These are phyloP conservation scores for Eudemis profundana DNA, from an alignment of 2,888 invertebrate species.

Conservation along the genomic window DNA sequence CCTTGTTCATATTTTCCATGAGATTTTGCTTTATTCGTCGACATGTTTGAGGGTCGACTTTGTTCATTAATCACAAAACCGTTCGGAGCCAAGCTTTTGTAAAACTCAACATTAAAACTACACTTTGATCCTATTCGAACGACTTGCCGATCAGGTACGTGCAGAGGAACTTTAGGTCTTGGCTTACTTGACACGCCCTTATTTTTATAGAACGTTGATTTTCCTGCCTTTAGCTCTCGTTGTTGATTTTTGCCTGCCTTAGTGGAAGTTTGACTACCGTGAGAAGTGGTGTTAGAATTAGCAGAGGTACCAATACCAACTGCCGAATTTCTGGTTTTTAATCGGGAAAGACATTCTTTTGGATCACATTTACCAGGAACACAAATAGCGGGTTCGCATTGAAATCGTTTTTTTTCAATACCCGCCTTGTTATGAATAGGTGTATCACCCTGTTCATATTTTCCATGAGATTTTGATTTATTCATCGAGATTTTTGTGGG, in stretches of 20 bases:
- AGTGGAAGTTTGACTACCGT: conserved; percentile 3
- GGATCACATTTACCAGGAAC: conserved; percentile 14
- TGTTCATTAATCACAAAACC: neutral
- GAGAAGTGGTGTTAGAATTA: neutral
- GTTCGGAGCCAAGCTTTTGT: neutral
- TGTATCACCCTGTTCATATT: too few relatives aligned
- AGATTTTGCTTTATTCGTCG: neutral
- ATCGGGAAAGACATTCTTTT: neutral
- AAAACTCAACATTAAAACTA: conserved; percentile 24
- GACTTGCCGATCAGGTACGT: neutral
- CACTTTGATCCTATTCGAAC: conserved; percentile 23
- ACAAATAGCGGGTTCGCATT: conserved; percentile 4
- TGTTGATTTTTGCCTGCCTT: neutral
- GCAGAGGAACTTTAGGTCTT: neutral
- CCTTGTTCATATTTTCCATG: neutral
- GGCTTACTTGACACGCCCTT: neutral
- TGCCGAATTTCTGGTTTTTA: neutral
- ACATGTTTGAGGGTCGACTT: neutral
- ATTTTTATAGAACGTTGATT: conserved; percentile 9
- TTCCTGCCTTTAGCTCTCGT: neutral
- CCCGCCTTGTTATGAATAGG: too few relatives aligned
- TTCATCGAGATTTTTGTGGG: too few relatives aligned
- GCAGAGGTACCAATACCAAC: conserved; percentile 8
- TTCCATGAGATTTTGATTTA: too few relatives aligned
- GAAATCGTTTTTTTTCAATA: neutral